Evolutionary conservation across 2,113 vertebrate species (phyloP), one percentile per base, ranked within the genome.

Genomic region (Phylloscopus trochiloides): DNA sequence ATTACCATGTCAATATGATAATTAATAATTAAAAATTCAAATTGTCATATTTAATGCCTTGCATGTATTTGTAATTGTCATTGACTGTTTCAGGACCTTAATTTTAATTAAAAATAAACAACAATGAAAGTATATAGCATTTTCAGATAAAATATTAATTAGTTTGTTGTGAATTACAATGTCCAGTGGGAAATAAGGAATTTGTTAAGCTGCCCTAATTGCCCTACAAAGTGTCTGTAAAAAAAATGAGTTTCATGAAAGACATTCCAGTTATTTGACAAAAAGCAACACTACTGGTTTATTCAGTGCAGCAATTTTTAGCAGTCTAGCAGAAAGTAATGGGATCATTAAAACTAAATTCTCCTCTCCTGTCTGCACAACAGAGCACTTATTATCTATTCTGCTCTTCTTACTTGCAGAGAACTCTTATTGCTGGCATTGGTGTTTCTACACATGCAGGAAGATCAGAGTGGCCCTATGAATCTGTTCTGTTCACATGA

Each of bases 101-200:
- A 24, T 67, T 94, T 80, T 93, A 95, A 97, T 91, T 96, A 84
- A 94, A 92, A 96, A 91, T 71, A 89, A 95, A 83, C n/a, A 87
- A 84, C 62, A 94, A 74, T 71, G 51, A 17, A 92, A 86, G 43
- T 52, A 63, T 74, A 55, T 29, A 88, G 10, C 6, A 4, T 48
- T 94, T 92, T 86, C 47, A 74, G 83, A 84, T 94, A 91, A 94
- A 96, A 97, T 89, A 84, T 86, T 94, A 83, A 93, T 94, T 86
- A 48, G 40, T 71, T 94, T 96, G 25, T 91, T 94, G 81, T 32
- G 61, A 95, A 81, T 91, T 81, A 75, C 31, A 87, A 17, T 71
- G 85, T 94, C 86, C 70, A 68, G 17, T 52, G 91, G 83, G 86
- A 89, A 86, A 94, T 71, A 94, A 88, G 48, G 21, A 77, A 63